Percentiles rank a stretch among this genome's conserved stretches.
Conservation (phyloP, 2,797 vertebrate genomes). For the Pseudotriccus pelzelni region DNA sequence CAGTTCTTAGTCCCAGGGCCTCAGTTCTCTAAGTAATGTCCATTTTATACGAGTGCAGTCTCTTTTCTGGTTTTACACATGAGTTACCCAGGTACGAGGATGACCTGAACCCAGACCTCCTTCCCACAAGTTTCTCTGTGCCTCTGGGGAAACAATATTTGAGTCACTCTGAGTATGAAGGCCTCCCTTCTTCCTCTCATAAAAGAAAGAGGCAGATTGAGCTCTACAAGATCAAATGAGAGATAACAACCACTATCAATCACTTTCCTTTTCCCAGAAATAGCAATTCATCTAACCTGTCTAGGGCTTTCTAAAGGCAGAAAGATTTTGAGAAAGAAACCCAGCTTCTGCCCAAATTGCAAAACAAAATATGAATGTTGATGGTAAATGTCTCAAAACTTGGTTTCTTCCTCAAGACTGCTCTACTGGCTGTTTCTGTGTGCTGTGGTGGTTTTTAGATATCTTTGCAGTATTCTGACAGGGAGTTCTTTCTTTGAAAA, state of each 20-base stretch:
- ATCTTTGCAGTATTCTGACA: neutral
- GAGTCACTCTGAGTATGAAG: neutral
- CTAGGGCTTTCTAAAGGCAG: neutral
- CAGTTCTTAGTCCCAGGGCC: neutral
- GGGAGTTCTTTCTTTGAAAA: neutral
- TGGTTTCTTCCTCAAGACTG: neutral
- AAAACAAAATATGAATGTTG: neutral
- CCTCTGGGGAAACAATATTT: neutral
- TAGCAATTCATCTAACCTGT: neutral
- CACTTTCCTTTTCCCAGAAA: neutral
- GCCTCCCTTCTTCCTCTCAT: neutral
- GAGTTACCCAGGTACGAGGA: neutral
- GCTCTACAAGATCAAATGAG: neutral
- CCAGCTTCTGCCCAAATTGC: neutral
- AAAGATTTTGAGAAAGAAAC: neutral
- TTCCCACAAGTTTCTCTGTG: neutral
- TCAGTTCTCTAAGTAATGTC: neutral
- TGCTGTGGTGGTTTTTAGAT: neutral
- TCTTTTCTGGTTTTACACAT: neutral
- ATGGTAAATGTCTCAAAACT: neutral
- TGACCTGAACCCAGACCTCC: neutral
- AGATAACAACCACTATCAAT: neutral
- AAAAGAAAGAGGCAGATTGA: neutral
- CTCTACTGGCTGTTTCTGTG: neutral
- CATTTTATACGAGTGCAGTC: rapidly evolving